Conservation (phyloP, 2,797 vertebrate genomes). For the Phrynocephalus forsythii region DNA sequence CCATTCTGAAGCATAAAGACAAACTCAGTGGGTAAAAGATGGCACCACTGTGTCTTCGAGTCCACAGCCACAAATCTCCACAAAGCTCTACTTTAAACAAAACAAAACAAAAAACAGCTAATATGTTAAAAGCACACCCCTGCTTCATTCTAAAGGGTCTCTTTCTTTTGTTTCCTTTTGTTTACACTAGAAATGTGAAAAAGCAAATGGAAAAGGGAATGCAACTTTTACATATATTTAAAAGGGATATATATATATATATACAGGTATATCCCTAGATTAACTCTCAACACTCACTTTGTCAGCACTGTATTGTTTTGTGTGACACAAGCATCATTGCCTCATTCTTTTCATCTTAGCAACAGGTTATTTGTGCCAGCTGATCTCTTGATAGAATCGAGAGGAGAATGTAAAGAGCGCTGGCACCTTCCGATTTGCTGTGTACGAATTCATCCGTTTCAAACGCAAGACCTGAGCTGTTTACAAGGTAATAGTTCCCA, state of each 20-base stretch:
- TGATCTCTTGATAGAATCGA: constrained; percentile 53
- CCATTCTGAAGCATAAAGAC: neutral
- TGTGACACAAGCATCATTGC: constrained; percentile 47
- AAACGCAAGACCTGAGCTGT: constrained; percentile 13
- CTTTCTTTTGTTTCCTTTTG: neutral
- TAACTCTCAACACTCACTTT: constrained; percentile 26
- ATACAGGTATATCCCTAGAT: neutral
- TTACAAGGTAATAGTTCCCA: neutral
- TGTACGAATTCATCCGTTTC: constrained; percentile 23
- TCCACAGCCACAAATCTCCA: too few relatives aligned
- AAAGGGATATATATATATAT: too few relatives aligned
- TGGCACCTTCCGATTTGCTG: constrained; percentile 17
- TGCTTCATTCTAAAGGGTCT: neutral
- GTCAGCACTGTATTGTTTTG: constrained; percentile 42
- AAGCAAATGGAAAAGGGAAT: constrained; percentile 38
- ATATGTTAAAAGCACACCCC: neutral
- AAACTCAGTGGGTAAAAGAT: neutral
- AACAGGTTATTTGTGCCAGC: constrained; percentile 51
- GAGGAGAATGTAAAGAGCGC: constrained; percentile 44
- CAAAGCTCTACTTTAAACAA: neutral
- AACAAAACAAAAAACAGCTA: neutral
- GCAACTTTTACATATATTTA: constrained; percentile 18
- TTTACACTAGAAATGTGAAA: constrained; percentile 47
- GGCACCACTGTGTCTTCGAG: neutral
- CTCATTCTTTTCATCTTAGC: constrained; percentile 47